phyloP scores from a whole-genome alignment of 2,113 vertebrate genomes.

The Percina caprodes region DNA sequence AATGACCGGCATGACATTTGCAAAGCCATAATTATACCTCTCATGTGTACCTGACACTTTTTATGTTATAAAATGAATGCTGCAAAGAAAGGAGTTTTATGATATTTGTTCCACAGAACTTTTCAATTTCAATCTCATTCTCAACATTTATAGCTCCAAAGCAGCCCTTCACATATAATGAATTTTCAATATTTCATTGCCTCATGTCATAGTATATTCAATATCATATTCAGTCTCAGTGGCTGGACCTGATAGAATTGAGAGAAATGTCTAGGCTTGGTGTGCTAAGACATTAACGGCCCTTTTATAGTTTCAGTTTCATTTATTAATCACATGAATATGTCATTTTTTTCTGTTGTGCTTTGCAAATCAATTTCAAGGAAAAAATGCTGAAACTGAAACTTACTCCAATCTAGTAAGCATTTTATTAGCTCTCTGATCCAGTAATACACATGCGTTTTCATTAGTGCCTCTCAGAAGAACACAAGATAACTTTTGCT shows the following conservation, averaged over 20 bases:
- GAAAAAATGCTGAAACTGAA: conserved; percentile 42
- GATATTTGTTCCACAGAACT: conserved; percentile 79
- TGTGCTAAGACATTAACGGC: conserved; percentile 51
- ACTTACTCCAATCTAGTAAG: conserved; percentile 37
- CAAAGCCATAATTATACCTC: conserved; percentile 68
- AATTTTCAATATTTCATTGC: conserved; percentile 78
- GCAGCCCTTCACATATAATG: conserved; percentile 76
- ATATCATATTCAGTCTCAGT: conserved; percentile 68
- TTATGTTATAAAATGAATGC: conserved; percentile 62
- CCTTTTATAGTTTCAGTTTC: conserved; percentile 62
- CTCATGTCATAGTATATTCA: conserved; percentile 71
- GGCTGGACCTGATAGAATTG: conserved; percentile 66
- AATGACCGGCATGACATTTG: conserved; percentile 70
- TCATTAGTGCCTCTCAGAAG: neutral
- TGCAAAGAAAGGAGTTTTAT: conserved; percentile 67
- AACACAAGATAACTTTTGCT: neutral
- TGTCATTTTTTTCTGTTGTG: conserved; percentile 33
- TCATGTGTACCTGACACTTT: conserved; percentile 67
- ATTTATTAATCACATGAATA: conserved; percentile 74
- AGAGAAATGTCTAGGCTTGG: conserved; percentile 46
- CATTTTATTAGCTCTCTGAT: conserved; percentile 33
- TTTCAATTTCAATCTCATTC: conserved; percentile 83
- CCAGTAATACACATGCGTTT: conserved; percentile 23
- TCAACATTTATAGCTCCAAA: conserved; percentile 80
- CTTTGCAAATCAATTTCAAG: conserved; percentile 54